Base-by-base conservation (phyloP, 2,888 invertebrate genomes). In the Erannis defoliaria region DNA sequence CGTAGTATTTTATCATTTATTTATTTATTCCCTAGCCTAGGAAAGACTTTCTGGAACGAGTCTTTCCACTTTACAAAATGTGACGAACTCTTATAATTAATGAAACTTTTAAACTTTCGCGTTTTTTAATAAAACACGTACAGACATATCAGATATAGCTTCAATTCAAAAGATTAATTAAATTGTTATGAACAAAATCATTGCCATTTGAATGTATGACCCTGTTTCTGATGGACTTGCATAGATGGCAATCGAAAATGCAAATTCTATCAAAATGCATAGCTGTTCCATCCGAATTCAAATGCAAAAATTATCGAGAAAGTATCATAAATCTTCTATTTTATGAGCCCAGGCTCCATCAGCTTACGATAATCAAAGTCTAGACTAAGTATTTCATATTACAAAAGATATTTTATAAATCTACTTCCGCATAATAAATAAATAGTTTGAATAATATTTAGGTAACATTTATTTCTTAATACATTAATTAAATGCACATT, bases 291-390 rank as follows among this genome's bases (percentile, higher is more conserved):
- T 46, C 19, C 31, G 18, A 45, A 55, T 37, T 42, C 33, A 45
- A 35, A 45, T 54, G 54, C 54, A 35, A 45, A 37, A 23, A 14
- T 12, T 9, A 19, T 19, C n/a, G 55, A 26, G 55, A 55, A 55
- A 55, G 55, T 45, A 18, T 37, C 9, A 33, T 23, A 50, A 14
- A 21, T 23, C 14, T 16, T 4, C 14, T 4, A 43, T 43, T 16
- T 42, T 42, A 42, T 45, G 26, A 14, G 10, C 21, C 43, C 16
- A n/a, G n/a, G 23, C 42, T 45, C n/a, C 8, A 16, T 26, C 8
- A 14, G 23, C 8, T 26, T 43, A 9, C 23, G 9, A 14, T 45
- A 5, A 45, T 26, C 1, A 3, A 45, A 26, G 26, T 26, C 26
- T 45, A 45, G 43, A 45, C 26, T 26, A n/a, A n/a, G n/a, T n/a